Evolutionary conservation across 2,797 vertebrate species (phyloP).

Genomic region (Danio kyathit): DNA sequence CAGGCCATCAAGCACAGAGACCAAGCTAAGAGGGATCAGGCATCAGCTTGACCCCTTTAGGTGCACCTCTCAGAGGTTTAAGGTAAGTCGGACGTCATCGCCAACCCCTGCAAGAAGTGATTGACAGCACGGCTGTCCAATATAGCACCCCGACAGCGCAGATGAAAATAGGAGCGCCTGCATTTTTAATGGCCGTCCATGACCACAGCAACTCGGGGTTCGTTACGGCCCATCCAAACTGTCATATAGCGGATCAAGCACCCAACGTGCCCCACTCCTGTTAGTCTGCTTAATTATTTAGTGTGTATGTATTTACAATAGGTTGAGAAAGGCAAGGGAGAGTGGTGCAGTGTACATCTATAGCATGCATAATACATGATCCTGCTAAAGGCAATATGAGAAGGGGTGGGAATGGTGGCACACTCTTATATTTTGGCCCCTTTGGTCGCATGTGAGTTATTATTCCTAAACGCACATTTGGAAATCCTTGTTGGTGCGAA

Average conservation of each 20-base stretch:
- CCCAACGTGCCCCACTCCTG: slow-evolving; percentile 50
- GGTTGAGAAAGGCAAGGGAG: slow-evolving; percentile 43
- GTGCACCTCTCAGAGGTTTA: slow-evolving; percentile 39
- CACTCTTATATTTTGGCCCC: slow-evolving; percentile 4
- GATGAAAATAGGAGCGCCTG: slow-evolving; percentile 58
- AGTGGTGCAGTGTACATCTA: slow-evolving; percentile 54
- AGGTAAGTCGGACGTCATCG: slow-evolving; percentile 29
- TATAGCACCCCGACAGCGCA: slow-evolving; percentile 39
- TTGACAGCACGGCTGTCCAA: slow-evolving; percentile 53
- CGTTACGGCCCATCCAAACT: slow-evolving; percentile 62
- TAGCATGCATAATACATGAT: slow-evolving; percentile 59
- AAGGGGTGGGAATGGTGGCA: neutral
- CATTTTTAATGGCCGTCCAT: slow-evolving; percentile 66
- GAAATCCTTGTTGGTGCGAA: slow-evolving; percentile 4
- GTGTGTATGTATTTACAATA: slow-evolving; percentile 54
- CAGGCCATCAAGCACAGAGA: slow-evolving; percentile 38
- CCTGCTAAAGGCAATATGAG: slow-evolving; percentile 34
- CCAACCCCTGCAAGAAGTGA: slow-evolving; percentile 52
- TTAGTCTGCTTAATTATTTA: slow-evolving; percentile 61
- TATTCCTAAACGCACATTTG: neutral
- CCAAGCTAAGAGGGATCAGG: slow-evolving; percentile 54
- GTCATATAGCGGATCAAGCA: slow-evolving; percentile 51
- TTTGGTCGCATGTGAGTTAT: neutral
- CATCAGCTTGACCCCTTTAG: slow-evolving; percentile 51
- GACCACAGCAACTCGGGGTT: slow-evolving; percentile 53